Evolutionary conservation across 2,888 invertebrate genomes (phyloP).

Genomic region (Cosmia trapezina): DNA sequence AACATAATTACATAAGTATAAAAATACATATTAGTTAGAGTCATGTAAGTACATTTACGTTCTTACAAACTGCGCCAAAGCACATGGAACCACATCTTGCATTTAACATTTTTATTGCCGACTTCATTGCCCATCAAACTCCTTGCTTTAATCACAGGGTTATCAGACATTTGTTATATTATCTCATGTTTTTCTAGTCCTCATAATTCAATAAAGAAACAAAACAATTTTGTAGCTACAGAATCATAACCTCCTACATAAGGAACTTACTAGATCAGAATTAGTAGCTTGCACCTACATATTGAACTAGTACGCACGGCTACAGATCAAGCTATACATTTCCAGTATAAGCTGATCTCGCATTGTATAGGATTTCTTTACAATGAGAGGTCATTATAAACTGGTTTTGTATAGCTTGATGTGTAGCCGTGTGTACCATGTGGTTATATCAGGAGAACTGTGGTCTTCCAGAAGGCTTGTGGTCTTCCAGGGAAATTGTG

Average conservation of each 20-base stretch:
- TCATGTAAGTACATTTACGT: slow-evolving; percentile 5
- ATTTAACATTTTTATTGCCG: slow-evolving; percentile 32
- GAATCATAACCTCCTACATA: background rate
- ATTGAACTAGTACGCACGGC: no score
- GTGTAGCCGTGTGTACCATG: no score
- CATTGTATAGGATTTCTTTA: no score
- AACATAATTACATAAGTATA: background rate
- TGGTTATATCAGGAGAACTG: slow-evolving; percentile 23
- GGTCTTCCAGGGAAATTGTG: slow-evolving; percentile 10
- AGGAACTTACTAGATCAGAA: slow-evolving; percentile 12
- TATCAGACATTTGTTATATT: slow-evolving; percentile 19
- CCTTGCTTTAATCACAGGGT: slow-evolving; percentile 20
- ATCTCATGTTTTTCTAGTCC: background rate
- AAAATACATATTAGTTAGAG: background rate
- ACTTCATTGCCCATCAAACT: slow-evolving; percentile 48
- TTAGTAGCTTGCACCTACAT: background rate
- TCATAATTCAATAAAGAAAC: background rate
- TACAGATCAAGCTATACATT: no score
- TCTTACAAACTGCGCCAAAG: slow-evolving; percentile 9
- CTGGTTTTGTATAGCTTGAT: no score
- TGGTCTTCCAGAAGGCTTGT: slow-evolving; percentile 20
- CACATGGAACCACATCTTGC: slow-evolving; percentile 46
- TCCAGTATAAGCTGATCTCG: no score
- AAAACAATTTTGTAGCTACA: background rate
- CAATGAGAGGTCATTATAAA: no score